Base-by-base conservation (phyloP, 2,888 invertebrate species). In the Sepiola atlantica region DNA sequence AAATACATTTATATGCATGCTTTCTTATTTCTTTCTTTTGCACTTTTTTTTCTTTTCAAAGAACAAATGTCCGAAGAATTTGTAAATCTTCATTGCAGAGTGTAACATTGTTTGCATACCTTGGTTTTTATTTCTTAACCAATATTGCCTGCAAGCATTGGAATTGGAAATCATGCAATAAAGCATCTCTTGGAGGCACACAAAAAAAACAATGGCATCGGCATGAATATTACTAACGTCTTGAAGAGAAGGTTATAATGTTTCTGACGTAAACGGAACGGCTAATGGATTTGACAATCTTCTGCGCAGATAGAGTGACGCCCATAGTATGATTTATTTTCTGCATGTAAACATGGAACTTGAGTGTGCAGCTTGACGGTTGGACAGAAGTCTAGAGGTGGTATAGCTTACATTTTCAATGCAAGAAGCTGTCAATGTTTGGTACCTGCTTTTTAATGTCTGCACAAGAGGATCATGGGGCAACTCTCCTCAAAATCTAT, bases 41-140 rank as follows among this genome's bases (percentile, higher is more conserved):
- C 28, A 24, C 21, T 61, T 61, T 10, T 77, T n/a, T 28, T 77
- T n/a, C 28, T 77, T n/a, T n/a, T 10, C 12, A 77, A 14, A 77
- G 77, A 77, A 77, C 77, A 77, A 45, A 77, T 77, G n/a, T 77
- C 77, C n/a, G 28, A 77, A 77, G 77, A 77, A 77, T 77, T 77
- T 77, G 28, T n/a, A n/a, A 77, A 77, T n/a, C 14, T 28, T n/a
- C 14, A n/a, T 77, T 77, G n/a, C 77, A 28, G n/a, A 77, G 77
- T 77, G 77, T 77, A n/a, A 77, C 28, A 16, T 45, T 77, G 77
- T 77, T 77, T 77, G 77, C 77, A 0, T 14, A 77, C 28, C 28
- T 77, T 77, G 77, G 77, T 28, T 77, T 77, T 77, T 77, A 77
- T 77, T 77, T n/a, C 28, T 77, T 77, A 77, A 77, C n/a, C 77